These are phyloP conservation scores for Nephrotoma appendiculata DNA, from an alignment of 2,888 invertebrate genomes.

Conservation along the genomic window DNA sequence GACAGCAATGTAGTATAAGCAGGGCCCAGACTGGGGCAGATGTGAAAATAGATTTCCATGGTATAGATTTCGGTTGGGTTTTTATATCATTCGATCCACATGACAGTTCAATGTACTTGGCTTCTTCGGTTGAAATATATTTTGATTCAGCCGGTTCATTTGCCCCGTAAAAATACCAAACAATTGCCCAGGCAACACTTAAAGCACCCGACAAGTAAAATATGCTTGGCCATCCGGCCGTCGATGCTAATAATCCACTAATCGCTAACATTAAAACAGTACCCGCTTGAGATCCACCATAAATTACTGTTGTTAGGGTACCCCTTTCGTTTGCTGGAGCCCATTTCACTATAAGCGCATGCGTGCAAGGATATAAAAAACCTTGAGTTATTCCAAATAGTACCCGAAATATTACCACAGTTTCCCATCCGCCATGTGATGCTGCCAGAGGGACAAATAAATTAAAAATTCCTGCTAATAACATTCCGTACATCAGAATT, in stretches of 20 bases:
- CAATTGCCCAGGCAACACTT: conserved; percentile 40
- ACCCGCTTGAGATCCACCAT: conserved; percentile 57
- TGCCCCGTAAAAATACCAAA: conserved; percentile 44
- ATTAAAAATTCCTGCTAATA: conserved; percentile 47
- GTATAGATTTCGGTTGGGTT: conserved; percentile 35
- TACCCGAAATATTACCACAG: conserved; percentile 37
- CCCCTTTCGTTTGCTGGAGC: conserved; percentile 48
- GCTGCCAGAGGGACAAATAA: conserved; percentile 55
- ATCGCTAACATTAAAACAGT: conserved; percentile 52
- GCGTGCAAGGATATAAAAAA: conserved; percentile 44
- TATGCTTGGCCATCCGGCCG: conserved; percentile 54
- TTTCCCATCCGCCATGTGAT: conserved; percentile 41
- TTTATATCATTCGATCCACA: conserved; percentile 23
- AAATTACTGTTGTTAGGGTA: conserved; percentile 45
- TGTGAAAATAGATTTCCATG: conserved; percentile 47
- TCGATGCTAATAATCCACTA: conserved; percentile 49
- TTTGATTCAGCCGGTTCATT: conserved; percentile 43
- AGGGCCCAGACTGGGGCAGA: conserved; percentile 47
- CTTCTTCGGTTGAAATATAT: conserved; percentile 43
- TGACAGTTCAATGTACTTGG: conserved; percentile 44
- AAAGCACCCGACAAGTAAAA: conserved; percentile 53
- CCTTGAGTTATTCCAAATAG: conserved; percentile 50
- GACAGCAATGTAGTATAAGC: conserved; percentile 46
- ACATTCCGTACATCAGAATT: conserved; percentile 39
- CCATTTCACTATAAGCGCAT: conserved; percentile 49